phyloP scores from a whole-genome alignment of 2,113 vertebrate genomes.

The Trematocara stigmaticum region DNA sequence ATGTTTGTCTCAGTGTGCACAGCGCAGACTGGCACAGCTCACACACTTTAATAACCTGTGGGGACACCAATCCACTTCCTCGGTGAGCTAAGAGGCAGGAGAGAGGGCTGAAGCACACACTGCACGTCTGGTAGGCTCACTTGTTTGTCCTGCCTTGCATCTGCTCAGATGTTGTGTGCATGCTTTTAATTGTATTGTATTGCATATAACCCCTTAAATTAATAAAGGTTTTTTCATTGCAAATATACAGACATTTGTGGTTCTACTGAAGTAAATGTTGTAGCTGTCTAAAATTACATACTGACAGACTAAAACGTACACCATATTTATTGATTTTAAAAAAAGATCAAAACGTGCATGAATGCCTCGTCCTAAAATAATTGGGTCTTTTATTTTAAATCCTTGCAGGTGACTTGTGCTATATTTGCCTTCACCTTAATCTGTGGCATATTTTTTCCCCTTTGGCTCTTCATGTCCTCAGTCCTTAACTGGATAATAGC shows the following conservation, averaged over 20 bases:
- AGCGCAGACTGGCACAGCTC: constrained; percentile 55
- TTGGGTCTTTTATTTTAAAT: constrained; percentile 42
- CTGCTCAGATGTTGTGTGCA: neutral
- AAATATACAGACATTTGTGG: neutral
- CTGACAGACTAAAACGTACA: neutral
- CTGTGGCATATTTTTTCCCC: constrained; percentile 44
- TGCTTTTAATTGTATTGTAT: neutral
- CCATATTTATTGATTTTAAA: neutral
- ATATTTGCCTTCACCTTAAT: constrained; percentile 61
- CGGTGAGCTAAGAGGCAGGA: constrained; percentile 15
- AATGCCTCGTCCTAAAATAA: neutral
- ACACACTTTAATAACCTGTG: constrained; percentile 65
- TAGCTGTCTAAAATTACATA: neutral
- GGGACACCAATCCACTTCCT: constrained; percentile 61
- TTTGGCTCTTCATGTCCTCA: constrained; percentile 54
- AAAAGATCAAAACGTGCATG: neutral
- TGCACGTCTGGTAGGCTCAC: neutral
- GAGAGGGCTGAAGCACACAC: neutral
- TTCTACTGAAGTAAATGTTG: neutral
- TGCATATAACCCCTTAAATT: neutral
- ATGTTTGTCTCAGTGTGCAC: constrained; percentile 46
- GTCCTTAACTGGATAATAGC: constrained; percentile 66
- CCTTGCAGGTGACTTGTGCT: constrained; percentile 38
- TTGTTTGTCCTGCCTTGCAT: neutral
- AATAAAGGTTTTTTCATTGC: neutral